Conservation (phyloP, 1,140 invertebrate species). For the Elysia chlorotica region DNA sequence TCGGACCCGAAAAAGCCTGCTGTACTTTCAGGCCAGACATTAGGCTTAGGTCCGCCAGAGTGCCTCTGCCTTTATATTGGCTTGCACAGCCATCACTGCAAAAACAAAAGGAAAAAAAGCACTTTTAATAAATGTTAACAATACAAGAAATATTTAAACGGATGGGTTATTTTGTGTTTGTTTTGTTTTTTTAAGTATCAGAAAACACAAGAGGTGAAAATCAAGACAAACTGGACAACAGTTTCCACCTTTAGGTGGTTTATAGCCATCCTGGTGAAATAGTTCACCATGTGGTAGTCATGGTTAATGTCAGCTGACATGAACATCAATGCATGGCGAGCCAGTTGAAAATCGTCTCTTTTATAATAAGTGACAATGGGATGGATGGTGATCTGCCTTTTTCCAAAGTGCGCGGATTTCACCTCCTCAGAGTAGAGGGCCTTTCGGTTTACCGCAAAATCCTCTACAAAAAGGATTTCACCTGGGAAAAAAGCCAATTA, state of each 20-base stretch:
- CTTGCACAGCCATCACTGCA: conserved; percentile 13
- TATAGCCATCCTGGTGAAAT: conserved; percentile 10
- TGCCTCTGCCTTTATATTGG: conserved; percentile 15
- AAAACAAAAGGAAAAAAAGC: no score
- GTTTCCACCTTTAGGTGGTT: conserved; percentile 1
- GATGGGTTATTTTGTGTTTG: no score
- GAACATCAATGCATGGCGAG: conserved; percentile 4
- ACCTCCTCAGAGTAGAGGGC: conserved; percentile 28
- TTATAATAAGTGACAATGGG: conserved; percentile 25
- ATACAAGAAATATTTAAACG: no score
- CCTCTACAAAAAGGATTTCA: conserved; percentile 6
- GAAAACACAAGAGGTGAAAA: no score
- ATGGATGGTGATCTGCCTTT: conserved; percentile 27
- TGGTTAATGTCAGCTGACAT: conserved; percentile 26
- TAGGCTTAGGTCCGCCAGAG: neutral
- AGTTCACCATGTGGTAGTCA: conserved; percentile 31
- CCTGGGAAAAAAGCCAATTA: neutral
- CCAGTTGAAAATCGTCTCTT: conserved; percentile 1
- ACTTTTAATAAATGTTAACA: no score
- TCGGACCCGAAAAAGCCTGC: conserved; percentile 9
- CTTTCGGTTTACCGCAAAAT: conserved; percentile 33
- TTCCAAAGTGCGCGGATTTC: conserved; percentile 13
- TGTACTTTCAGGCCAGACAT: neutral
- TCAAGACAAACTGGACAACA: neutral
- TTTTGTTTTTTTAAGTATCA: no score